Percentiles rank a stretch among this genome's conserved stretches.
These are phyloP conservation scores for Lacerta bilineata DNA, from an alignment of 2,797 vertebrate species.

Conservation along the genomic window DNA sequence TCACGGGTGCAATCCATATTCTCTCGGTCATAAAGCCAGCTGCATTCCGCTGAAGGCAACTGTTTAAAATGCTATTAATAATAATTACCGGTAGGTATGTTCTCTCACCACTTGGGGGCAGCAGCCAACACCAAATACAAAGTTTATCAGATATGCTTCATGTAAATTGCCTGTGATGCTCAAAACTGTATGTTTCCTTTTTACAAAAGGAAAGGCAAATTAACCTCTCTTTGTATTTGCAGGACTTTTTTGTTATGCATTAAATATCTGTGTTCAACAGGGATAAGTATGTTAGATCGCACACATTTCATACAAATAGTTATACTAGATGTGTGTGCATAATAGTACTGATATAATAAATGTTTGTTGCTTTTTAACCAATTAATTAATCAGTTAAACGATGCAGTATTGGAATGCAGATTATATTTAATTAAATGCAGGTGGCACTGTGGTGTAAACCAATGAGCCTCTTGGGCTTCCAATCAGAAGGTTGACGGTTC, in stretches of 20 bases:
- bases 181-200: too few species aligned
- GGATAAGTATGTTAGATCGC: not conserved
- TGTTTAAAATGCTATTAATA: not conserved
- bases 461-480: too few species aligned
- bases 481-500: too few species aligned
- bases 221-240: not conserved
- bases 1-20: not conserved
- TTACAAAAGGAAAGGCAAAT: not conserved
- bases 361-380: not conserved
- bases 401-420: not conserved
- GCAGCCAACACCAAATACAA: slow-evolving; percentile 65
- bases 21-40: not conserved
- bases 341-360: not conserved
- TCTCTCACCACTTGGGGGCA: slow-evolving; percentile 68
- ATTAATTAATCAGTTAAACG: not conserved
- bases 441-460: too few species aligned
- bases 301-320: too few species aligned
- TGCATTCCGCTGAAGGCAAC: not conserved
- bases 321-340: not conserved
- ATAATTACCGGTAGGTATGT: not conserved
- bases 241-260: not conserved
- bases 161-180: not conserved
- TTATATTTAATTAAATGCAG: too few species aligned
- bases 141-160: not conserved
- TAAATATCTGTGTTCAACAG: not conserved